Conservation (phyloP, 1,140 invertebrate genomes). For the Acromyrmex charruanus region DNA sequence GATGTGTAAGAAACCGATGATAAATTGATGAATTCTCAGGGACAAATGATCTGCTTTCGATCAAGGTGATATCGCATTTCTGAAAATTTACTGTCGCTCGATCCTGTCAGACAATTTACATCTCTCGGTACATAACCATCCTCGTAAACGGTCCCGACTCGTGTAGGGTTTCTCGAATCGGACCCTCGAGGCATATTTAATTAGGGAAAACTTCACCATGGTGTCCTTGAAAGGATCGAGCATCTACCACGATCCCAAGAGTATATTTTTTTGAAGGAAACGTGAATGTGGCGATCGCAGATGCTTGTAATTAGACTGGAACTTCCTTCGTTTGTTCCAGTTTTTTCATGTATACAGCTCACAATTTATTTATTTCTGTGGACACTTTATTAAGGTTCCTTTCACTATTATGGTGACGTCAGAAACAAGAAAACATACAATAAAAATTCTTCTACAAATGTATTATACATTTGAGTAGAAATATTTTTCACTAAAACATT, state of each 20-base stretch:
- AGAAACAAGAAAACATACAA: no score
- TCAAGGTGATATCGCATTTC: conserved; percentile 53
- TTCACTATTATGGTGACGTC: no score
- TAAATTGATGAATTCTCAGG: conserved; percentile 42
- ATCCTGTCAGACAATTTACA: conserved; percentile 61
- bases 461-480: no score
- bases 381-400: not conserved
- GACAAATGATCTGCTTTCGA: conserved; percentile 69
- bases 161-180: conserved; percentile 58
- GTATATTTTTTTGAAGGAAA: conserved; percentile 22
- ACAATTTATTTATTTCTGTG: not conserved
- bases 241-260: conserved; percentile 17
- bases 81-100: conserved; percentile 54
- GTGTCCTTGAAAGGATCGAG: conserved; percentile 19
- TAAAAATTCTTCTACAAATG: no score
- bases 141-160: conserved; percentile 55
- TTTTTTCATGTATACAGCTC: not conserved
- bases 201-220: conserved; percentile 64
- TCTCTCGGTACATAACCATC: conserved; percentile 53
- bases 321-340: not conserved
- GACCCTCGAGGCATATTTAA: conserved; percentile 73
- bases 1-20: not conserved
- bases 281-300: not conserved
- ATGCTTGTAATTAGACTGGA: conserved; percentile 26
- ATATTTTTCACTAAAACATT: no score